Evolutionary conservation across 2,113 vertebrate genomes (phyloP), one percentile per base, ranked within the genome.

Genomic region (Anolis sagrei): DNA sequence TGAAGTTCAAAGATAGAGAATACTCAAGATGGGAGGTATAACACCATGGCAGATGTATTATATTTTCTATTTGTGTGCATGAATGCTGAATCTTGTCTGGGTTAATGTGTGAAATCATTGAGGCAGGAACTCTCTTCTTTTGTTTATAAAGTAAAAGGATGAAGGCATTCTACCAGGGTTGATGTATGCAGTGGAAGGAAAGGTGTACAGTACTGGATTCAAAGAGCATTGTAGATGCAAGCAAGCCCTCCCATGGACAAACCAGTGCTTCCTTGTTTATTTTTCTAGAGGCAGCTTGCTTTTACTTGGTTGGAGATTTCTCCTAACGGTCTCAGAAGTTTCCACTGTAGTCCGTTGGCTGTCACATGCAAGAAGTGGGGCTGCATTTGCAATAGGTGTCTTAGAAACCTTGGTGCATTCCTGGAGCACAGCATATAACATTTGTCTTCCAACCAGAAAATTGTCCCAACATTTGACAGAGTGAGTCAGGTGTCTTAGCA

Each of bases 41-140:
- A 79, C 27, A 72, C 27, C 27, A 68, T 85, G 83, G 49, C 75
- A 78, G 48, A 85, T 10, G 19, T 73, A 70, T 29, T 73, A 54
- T 7, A 25, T 86, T 77, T 44, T 7, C 66, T 2, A 62, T 79
- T 48, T 73, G 51, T 48, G 27, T 61, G 29, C n/a, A 79, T n/a
- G 19, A 62, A 72, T 72, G 58, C 7, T 23, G 66, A 49, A 79
- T 77, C 72, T 77, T 44, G 7, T 61, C 39, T 79, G n/a, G n/a
- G 32, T 78, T 49, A 21, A 23, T 51, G 23, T 78, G 16, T 18
- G 72, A 61, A 58, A 2, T 14, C 5, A 73, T 78, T 70, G 62
- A 49, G n/a, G 36, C 29, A 64, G 54, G 21, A 64, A 29, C 23
- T 51, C 25, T 73, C n/a, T 62, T n/a, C 62, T 79, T 16, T 13